Evolutionary conservation across 2,888 invertebrate species (phyloP), one percentile per base, ranked within the genome.

Genomic region (Stenichneumon culpator): DNA sequence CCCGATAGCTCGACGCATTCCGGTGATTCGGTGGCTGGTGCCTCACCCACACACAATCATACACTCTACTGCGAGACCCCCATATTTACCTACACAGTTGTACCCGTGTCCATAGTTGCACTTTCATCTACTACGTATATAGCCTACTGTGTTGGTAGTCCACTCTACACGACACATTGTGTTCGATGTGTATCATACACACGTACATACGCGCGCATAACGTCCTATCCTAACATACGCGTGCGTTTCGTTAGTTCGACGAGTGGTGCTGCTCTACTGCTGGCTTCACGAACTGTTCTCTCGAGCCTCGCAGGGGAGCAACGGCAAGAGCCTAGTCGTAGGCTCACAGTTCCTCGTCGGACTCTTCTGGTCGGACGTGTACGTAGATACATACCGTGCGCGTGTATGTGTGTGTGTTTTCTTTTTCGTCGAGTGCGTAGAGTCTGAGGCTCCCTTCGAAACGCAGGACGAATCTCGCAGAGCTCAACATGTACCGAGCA

Each of bases 401-500:
- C 52, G 32, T 63, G 32, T 63, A 3, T 63, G 25, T 63, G 25
- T 63, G 25, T 32, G 25, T 60, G 5, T 28, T 32, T 63, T 63
- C 28, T 63, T 63, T 32, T n/a, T 60, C 60, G 25, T 82, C 83
- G 22, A 22, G 83, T 72, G 52, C 57, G 77, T 67, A 63, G 68
- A 36, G 32, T 63, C 28, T 32, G 63, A 16, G 63, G 25, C 28
- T 60, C 11, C 28, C 28, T 28, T 28, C 60, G 52, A 22, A 5
- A 19, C 32, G 50, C 36, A 50, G 32, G 32, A 68, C 65, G 50
- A 78, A 52, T 65, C 83, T 44, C 28, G 36, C 22, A 77, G 78
- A 78, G 70, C 78, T 86, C 88, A 88, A 87, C 81, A 91, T 90
- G 90, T 87, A 82, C 83, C 89, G 89, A 90, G 90, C 89, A 90